phyloP scores from a whole-genome alignment of 2,888 invertebrate species.

The Pedicia rivosa region DNA sequence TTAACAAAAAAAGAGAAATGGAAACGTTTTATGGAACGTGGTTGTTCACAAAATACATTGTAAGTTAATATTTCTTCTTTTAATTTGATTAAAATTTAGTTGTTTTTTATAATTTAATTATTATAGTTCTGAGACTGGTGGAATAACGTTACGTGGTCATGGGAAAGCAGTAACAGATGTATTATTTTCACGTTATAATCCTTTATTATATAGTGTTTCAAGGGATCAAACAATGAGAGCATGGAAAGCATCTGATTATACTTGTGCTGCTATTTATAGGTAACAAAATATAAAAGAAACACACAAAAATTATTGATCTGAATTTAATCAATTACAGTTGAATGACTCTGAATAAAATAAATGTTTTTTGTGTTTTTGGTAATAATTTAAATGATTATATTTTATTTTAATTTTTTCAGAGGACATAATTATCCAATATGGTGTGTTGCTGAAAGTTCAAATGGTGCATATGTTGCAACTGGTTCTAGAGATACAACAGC shows the following conservation, averaged over 20 bases:
- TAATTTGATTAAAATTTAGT: conserved; percentile 1
- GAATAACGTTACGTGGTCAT: conserved; percentile 52
- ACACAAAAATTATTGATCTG: no score
- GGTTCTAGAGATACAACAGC: conserved; percentile 80
- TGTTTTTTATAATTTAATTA: conserved; percentile 17
- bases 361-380: no score
- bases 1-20: conserved; percentile 15
- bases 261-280: conserved; percentile 54
- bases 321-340: no score
- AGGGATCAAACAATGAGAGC: conserved; percentile 63
- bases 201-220: conserved; percentile 50
- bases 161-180: conserved; percentile 49
- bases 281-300: conserved; percentile 17
- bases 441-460: conserved; percentile 60
- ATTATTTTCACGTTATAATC: conserved; percentile 37
- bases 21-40: conserved; percentile 9
- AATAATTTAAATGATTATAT: background rate
- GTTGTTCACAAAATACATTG: conserved; percentile 23
- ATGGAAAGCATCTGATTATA: conserved; percentile 54
- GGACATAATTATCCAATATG: conserved; percentile 86
- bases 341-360: no score
- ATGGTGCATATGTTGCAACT: conserved; percentile 68
- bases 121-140: conserved; percentile 36
- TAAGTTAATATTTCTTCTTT: conserved; percentile 14
- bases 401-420: conserved; percentile 21